Base-by-base conservation (phyloP, 2,888 invertebrate species). In the Apamea monoglypha region DNA sequence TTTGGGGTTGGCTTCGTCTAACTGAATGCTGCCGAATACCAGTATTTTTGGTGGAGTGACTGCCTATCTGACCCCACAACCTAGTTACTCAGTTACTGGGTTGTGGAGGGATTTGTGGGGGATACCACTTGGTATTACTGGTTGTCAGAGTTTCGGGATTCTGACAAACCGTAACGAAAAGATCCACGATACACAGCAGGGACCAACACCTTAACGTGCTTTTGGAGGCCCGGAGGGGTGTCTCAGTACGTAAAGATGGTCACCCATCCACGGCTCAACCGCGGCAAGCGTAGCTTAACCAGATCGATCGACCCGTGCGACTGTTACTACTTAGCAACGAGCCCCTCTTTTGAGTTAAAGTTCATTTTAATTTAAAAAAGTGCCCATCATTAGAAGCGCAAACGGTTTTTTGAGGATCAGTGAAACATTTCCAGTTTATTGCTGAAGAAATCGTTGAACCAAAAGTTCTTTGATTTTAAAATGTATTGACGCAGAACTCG, bases 391-490 rank as follows among this genome's bases (percentile, higher is more conserved):
- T 25, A 32, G 8, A 32, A 29, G 69, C 32, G 25, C 25, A 12
- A n/a, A 18, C 10, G 16, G 1, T 25, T 50, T 69, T 69, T 14
- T 50, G 8, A 25, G 10, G 6, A 70, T 53, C 16, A 25, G 29
- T 47, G 21, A 29, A 32, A 69, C 29, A 32, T 69, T 32, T 69
- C 10, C 32, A 10, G 32, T 76, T 70, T 53, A 44, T 82, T 74
- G 47, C 6, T 44, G 36, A 29, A 32, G 32, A 4, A 40, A 78
- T 61, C 32, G 36, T 72, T 70, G 3, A 25, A 78, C 32, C 18
- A 50, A 69, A 82, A 53, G 50, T 53, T 29, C 6, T 70, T 59
- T 59, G 63, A 64, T 72, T 83, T 44, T 70, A 25, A 66, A 83
- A 32, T 36, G 1, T 68, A n/a, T 84, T 47, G 53, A 47, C 61